These are phyloP conservation scores for Caracal caracal DNA, from an alignment of 2,113 vertebrate genomes.

Conservation along the genomic window DNA sequence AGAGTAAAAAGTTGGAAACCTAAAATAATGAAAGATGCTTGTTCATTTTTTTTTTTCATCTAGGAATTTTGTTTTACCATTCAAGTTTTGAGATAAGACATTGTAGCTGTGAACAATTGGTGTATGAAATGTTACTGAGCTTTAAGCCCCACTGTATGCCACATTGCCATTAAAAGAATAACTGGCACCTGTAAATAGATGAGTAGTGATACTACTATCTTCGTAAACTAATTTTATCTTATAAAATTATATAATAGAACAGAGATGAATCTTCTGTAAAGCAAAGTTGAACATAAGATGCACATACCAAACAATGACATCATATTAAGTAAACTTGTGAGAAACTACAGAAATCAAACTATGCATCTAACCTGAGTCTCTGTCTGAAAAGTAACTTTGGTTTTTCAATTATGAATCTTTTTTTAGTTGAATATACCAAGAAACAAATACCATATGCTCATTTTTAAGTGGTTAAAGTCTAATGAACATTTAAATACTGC, in stretches of 20 bases:
- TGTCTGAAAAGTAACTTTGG: constrained; percentile 3
- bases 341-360: not conserved
- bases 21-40: constrained; percentile 1
- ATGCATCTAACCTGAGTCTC: not conserved
- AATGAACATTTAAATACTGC: not conserved
- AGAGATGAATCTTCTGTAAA: not conserved
- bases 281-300: not conserved
- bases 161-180: not conserved
- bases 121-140: not conserved
- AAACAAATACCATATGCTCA: not conserved
- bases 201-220: not conserved
- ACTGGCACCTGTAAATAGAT: not conserved
- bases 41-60: constrained; percentile 24
- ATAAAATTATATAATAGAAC: not conserved
- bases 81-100: not conserved
- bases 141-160: not conserved
- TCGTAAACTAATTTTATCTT: constrained; percentile 35
- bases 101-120: not conserved
- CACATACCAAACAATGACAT: not conserved
- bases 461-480: constrained; percentile 18
- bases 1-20: not conserved
- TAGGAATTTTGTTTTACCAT: constrained; percentile 4
- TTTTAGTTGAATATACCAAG: not conserved
- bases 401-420: constrained; percentile 30
- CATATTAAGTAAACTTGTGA: not conserved